phyloP scores from a whole-genome alignment of 2,888 invertebrate genomes.

The Vannuccia rotundouncinata region DNA sequence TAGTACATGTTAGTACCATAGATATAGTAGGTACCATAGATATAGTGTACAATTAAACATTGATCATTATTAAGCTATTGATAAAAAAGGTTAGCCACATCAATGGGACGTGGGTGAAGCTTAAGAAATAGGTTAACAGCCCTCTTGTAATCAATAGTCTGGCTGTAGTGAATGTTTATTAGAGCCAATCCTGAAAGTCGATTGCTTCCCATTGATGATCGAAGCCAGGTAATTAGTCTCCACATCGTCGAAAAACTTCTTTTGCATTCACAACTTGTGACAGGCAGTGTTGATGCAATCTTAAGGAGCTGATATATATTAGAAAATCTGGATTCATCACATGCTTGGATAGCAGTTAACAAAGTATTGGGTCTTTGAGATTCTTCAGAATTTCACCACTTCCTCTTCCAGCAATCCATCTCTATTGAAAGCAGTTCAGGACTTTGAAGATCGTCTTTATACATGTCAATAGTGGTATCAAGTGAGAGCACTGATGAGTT shows the following conservation, averaged over 20 bases:
- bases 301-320: constrained; percentile 30
- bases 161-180: constrained; percentile 35
- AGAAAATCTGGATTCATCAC: constrained; percentile 28
- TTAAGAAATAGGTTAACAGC: not conserved
- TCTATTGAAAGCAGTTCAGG: constrained; percentile 30
- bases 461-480: not conserved
- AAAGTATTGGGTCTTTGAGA: constrained; percentile 7
- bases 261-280: constrained; percentile 20
- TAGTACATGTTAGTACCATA: not conserved
- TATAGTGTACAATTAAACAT: not conserved
- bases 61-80: constrained; percentile 4
- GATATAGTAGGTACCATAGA: not conserved
- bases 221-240: constrained; percentile 21
- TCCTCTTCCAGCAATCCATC: constrained; percentile 25
- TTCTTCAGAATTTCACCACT: not conserved
- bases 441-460: constrained; percentile 24
- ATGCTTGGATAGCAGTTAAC: constrained; percentile 22
- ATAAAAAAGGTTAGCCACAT: constrained; percentile 44
- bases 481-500: not conserved
- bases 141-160: constrained; percentile 1
- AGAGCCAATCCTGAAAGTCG: constrained; percentile 29
- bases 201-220: constrained; percentile 14
- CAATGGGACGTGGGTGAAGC: constrained; percentile 42
- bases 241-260: constrained; percentile 26
- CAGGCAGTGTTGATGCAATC: not conserved